Evolutionary conservation across 2,113 vertebrate genomes (phyloP).

Genomic region (Microtus montanus): DNA sequence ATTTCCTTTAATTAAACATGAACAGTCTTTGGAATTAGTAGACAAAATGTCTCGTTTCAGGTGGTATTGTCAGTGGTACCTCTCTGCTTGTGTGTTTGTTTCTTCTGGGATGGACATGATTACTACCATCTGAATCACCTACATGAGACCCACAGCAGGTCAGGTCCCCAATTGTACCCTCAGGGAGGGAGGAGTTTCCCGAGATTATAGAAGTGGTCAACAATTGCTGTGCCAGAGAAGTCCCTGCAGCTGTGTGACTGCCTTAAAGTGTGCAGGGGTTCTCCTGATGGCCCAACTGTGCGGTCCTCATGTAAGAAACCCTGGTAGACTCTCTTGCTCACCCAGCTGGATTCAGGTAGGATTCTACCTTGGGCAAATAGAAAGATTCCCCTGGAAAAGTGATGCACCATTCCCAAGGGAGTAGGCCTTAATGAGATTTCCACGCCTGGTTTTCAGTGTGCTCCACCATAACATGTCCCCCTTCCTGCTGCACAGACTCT

Average conservation of each 20-base stretch:
- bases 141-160: not conserved
- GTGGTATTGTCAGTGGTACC: not conserved
- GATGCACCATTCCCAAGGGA: not conserved
- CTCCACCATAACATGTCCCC: not conserved
- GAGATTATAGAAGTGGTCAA: not conserved
- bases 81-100: not conserved
- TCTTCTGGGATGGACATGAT: not conserved
- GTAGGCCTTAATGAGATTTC: not conserved
- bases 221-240: not conserved
- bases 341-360: not conserved
- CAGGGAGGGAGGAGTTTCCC: too few species aligned
- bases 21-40: not conserved
- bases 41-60: not conserved
- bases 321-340: not conserved
- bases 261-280: not conserved
- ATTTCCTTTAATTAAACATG: not conserved
- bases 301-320: not conserved
- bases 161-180: not conserved
- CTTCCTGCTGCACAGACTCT: not conserved
- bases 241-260: not conserved
- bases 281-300: not conserved
- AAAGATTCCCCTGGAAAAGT: not conserved
- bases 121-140: not conserved
- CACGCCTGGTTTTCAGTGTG: not conserved
- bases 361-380: not conserved